A percentile compares a stretch with the other conserved stretches of the same genome.
These are phyloP conservation scores for Tyto alba DNA, from an alignment of 2,113 vertebrate genomes.

Conservation along the genomic window DNA sequence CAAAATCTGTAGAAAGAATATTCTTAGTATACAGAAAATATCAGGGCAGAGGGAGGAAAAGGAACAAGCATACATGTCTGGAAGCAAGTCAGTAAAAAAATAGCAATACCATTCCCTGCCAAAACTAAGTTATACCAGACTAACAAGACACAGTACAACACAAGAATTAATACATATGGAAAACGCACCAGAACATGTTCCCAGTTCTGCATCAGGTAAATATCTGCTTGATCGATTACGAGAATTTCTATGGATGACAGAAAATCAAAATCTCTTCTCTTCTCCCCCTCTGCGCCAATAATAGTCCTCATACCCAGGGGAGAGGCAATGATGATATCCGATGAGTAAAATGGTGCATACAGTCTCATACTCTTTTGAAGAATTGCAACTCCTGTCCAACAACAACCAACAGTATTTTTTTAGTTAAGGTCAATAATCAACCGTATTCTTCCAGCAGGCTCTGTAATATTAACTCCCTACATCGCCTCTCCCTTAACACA, in stretches of 20 bases:
- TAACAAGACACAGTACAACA: neutral
- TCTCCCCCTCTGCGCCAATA: slow-evolving; percentile 88
- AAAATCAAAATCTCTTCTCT: slow-evolving; percentile 92
- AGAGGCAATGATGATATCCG: slow-evolving; percentile 93
- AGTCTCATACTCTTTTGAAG: slow-evolving; percentile 88
- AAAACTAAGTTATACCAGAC: neutral
- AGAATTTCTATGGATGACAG: slow-evolving; percentile 93
- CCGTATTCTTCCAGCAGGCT: neutral
- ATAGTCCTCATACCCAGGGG: slow-evolving; percentile 92
- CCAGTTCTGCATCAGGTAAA: slow-evolving; percentile 99
- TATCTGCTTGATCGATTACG: slow-evolving; percentile 91
- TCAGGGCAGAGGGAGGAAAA: neutral
- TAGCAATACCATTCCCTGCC: neutral
- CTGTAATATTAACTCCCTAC: neutral
- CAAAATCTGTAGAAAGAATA: neutral
- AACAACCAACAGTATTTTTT: neutral
- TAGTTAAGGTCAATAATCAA: neutral
- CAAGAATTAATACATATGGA: neutral
- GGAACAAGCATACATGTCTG: neutral
- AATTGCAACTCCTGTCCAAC: slow-evolving; percentile 81
- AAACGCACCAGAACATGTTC: slow-evolving; percentile 89
- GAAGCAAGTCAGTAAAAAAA: neutral
- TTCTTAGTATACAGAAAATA: neutral
- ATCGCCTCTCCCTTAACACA: neutral
- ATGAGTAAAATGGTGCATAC: slow-evolving; percentile 94